phyloP scores from a whole-genome alignment of 1,140 invertebrate genomes.

The Drosophila lini region DNA sequence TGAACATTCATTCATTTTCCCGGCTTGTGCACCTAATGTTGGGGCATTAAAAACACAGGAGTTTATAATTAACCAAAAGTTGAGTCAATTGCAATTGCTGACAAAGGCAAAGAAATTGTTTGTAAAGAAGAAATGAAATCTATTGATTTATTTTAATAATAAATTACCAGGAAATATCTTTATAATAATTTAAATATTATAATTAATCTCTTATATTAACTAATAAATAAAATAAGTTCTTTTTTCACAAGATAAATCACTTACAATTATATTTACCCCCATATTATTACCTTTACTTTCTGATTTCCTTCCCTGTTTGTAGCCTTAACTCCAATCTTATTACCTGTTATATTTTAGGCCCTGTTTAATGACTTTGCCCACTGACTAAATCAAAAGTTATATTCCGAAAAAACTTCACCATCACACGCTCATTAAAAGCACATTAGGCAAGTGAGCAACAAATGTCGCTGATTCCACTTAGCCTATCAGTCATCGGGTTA shows the following conservation, averaged over 20 bases:
- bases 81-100: background rate
- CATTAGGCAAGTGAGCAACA: constrained; percentile 25
- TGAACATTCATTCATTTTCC: constrained; percentile 4
- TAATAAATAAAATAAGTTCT: background rate
- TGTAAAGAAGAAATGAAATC: background rate
- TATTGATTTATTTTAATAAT: no score
- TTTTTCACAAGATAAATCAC: background rate
- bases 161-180: no score
- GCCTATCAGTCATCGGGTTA: constrained; percentile 48
- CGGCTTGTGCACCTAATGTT: constrained; percentile 29
- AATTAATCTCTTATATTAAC: no score
- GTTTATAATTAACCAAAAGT: constrained; percentile 31
- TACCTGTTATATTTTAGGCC: background rate
- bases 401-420: constrained; percentile 19
- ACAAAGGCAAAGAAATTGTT: constrained; percentile 4
- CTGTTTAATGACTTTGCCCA: constrained; percentile 7
- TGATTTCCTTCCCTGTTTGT: background rate
- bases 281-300: background rate
- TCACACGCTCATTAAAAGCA: constrained; percentile 36
- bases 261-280: background rate
- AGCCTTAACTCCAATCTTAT: background rate
- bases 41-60: constrained; percentile 26
- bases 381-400: constrained; percentile 1
- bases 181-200: no score
- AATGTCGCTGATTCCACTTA: constrained; percentile 32